Percentiles rank a stretch among this genome's conserved stretches.
These are phyloP conservation scores for Chymomyza caudatula DNA, from an alignment of 2,888 invertebrate species.

Conservation along the genomic window DNA sequence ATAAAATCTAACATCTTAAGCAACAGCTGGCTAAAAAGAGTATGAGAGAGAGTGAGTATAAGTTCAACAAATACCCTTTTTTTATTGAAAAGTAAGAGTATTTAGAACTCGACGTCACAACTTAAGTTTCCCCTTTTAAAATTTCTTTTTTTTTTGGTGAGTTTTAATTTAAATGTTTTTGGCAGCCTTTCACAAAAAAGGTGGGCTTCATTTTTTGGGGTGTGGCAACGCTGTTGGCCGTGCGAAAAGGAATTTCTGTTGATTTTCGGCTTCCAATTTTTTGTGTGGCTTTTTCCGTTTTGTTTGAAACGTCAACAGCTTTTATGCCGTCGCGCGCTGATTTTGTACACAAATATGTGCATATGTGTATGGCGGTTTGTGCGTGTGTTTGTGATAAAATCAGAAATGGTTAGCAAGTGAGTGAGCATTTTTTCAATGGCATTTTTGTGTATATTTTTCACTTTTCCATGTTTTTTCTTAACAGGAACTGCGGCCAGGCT, in stretches of 20 bases:
- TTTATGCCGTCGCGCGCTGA: conserved; percentile 51
- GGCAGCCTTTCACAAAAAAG: conserved; percentile 48
- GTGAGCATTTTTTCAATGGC: conserved; percentile 61
- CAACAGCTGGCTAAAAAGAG: too few species aligned
- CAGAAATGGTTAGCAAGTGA: conserved; percentile 54
- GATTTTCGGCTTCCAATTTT: conserved; percentile 1
- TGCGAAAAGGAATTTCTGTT: background rate
- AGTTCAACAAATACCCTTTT: too few species aligned
- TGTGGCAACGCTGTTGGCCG: background rate
- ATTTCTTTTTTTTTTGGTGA: conserved; percentile 16
- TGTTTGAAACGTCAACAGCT: conserved; percentile 51
- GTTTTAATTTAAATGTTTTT: conserved; percentile 71
- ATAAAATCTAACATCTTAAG: too few species aligned
- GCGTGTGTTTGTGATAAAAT: conserved; percentile 52
- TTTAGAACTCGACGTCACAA: too few species aligned
- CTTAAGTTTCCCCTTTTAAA: too few species aligned
- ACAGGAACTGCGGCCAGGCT: background rate
- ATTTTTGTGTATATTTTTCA: conserved; percentile 25
- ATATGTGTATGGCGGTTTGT: background rate
- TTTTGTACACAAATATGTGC: conserved; percentile 33
- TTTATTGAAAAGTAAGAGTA: background rate
- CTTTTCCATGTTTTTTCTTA: background rate
- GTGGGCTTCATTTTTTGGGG: background rate
- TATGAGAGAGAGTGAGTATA: too few species aligned
- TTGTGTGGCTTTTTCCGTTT: background rate